These are phyloP conservation scores for Hafferia zeledoni DNA, from an alignment of 2,797 vertebrate genomes.

Conservation along the genomic window DNA sequence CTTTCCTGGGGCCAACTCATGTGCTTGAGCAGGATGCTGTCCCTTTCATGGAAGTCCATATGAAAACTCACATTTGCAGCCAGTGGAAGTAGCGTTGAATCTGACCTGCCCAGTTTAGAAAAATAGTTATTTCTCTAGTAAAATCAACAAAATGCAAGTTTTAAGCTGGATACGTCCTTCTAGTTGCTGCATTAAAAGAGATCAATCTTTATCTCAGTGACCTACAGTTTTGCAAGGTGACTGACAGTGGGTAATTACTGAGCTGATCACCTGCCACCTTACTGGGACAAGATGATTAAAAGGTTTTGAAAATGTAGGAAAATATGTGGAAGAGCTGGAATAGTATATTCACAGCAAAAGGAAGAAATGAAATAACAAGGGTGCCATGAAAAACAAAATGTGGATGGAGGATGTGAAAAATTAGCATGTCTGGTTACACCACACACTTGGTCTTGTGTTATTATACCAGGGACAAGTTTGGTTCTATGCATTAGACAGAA, in stretches of 20 bases:
- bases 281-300: background rate
- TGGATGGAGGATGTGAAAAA: background rate
- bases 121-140: background rate
- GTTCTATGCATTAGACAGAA: background rate
- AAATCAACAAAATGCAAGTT: background rate
- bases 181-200: background rate
- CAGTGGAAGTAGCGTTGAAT: background rate
- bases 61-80: background rate
- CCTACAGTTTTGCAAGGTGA: background rate
- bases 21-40: background rate
- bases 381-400: background rate
- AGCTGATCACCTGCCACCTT: background rate
- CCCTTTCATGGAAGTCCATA: background rate
- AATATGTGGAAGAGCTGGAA: background rate
- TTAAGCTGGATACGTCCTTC: background rate
- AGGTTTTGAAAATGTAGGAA: background rate
- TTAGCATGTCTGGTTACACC: rapidly evolving
- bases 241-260: background rate
- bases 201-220: background rate
- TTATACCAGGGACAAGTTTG: background rate
- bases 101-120: background rate
- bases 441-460: background rate
- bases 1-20: background rate
- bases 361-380: background rate
- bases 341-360: background rate